Evolutionary conservation across 2,797 vertebrate genomes (phyloP).

Genomic region (Arnoldichthys spilopterus): DNA sequence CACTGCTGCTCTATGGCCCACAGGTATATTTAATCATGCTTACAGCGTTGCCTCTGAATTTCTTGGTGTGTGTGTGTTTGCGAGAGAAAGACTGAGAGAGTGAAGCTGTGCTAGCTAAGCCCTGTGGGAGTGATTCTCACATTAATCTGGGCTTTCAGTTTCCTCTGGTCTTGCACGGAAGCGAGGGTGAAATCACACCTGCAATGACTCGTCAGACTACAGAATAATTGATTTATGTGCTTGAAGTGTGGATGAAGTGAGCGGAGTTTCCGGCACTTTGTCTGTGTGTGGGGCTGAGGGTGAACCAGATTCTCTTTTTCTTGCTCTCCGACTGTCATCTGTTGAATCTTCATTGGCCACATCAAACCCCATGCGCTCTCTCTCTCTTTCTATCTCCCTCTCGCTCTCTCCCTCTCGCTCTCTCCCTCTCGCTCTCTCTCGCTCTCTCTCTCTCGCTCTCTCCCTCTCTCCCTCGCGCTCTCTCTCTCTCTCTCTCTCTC

Average conservation of each 20-base stretch:
- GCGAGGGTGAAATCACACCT: not conserved
- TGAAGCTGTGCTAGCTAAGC: not conserved
- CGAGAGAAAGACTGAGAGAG: not conserved
- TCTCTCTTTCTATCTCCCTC: not conserved
- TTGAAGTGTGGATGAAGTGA: not conserved
- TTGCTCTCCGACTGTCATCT: not conserved
- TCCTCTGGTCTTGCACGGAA: not conserved
- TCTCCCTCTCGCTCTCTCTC: not conserved
- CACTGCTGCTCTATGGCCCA: conserved; percentile 74
- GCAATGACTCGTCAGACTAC: not conserved
- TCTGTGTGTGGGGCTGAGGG: not conserved
- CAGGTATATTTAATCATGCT: conserved; percentile 69
- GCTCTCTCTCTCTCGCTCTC: not conserved
- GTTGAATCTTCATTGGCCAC: not conserved
- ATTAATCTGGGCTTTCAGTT: not conserved
- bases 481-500: not conserved
- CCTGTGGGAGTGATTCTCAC: not conserved
- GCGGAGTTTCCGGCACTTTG: not conserved
- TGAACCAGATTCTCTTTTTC: not conserved
- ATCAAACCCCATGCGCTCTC: not conserved
- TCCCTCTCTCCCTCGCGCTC: not conserved
- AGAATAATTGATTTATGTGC: not conserved
- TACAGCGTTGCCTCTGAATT: conserved; percentile 14
- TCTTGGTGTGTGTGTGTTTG: no score
- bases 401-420: not conserved